Conservation (phyloP, 2,797 vertebrate species). For the Lophotriccus pileatus region DNA sequence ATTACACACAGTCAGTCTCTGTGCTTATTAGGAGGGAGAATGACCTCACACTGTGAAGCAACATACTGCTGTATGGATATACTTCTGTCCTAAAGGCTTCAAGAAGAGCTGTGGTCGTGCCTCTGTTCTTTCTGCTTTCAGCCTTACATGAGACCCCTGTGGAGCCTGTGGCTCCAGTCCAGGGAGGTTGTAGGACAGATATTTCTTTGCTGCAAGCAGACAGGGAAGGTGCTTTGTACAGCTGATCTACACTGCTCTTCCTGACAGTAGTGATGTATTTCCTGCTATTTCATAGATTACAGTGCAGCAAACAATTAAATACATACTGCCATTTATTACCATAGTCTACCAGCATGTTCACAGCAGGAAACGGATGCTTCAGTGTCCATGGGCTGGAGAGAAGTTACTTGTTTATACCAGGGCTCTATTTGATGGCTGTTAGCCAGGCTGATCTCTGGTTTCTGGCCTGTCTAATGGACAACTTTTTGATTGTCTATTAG, state of each 20-base stretch:
- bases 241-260: background rate
- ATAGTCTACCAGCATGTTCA: background rate
- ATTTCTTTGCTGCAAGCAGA: background rate
- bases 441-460: background rate
- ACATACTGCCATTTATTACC: background rate
- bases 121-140: background rate
- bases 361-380: background rate
- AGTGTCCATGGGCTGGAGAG: accelerated
- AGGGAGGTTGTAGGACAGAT: background rate
- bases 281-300: background rate
- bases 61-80: background rate
- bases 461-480: background rate
- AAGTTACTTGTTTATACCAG: background rate
- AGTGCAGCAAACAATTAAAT: background rate
- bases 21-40: background rate
- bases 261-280: background rate
- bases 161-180: background rate
- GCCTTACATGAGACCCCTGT: accelerated
- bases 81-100: background rate
- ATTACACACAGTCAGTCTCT: no score
- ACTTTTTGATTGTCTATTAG: background rate
- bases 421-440: background rate
- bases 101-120: background rate
- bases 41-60: background rate
- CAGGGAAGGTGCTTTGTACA: background rate